Percentiles rank a stretch among this genome's conserved stretches.
These are phyloP conservation scores for Trichonephila clavata DNA, from an alignment of 1,140 invertebrate species.

Conservation along the genomic window DNA sequence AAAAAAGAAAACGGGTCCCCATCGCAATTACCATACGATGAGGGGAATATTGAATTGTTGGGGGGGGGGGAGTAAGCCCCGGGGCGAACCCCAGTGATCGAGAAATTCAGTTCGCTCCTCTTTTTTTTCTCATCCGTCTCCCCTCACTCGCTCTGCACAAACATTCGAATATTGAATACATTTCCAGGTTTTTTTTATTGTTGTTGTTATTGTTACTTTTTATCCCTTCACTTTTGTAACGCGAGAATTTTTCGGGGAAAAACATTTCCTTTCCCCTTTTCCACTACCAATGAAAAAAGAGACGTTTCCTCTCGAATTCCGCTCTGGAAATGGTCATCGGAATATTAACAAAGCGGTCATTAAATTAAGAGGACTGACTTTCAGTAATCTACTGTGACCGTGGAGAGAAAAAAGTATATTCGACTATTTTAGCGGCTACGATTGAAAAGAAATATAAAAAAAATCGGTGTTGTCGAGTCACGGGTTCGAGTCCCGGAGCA, in stretches of 20 bases:
- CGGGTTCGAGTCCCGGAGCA: no score
- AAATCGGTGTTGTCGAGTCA: no score
- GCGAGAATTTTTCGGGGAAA: neutral
- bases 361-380: no score
- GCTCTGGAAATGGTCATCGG: neutral
- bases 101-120: neutral
- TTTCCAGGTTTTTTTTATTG: neutral
- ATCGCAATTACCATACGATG: constrained; percentile 14
- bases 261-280: neutral
- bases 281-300: neutral
- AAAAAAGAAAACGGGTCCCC: neutral
- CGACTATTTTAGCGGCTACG: no score
- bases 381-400: no score
- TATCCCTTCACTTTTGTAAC: neutral
- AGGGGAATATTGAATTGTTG: constrained; percentile 21
- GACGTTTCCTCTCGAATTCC: neutral
- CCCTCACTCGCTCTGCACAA: neutral
- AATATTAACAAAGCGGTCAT: neutral
- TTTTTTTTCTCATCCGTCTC: neutral
- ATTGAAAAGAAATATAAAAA: no score
- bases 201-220: neutral
- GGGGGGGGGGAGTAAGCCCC: neutral
- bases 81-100: constrained; percentile 10
- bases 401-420: no score
- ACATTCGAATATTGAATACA: constrained; percentile 21